phyloP scores from a whole-genome alignment of 2,888 invertebrate genomes.

The Endotricha flammealis region DNA sequence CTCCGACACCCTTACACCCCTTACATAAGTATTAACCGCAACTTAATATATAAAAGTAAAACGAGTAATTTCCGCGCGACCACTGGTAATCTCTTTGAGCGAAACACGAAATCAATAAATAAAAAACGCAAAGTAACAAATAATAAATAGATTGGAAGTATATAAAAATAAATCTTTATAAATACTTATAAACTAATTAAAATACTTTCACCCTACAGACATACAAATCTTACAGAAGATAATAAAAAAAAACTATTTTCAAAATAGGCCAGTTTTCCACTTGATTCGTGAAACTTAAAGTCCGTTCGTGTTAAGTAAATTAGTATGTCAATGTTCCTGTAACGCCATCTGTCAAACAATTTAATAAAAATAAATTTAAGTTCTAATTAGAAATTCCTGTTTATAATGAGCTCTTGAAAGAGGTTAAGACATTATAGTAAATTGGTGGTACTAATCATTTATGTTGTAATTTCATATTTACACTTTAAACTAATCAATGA shows the following conservation, averaged over 20 bases:
- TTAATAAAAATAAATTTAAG: too few relatives aligned
- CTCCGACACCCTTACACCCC: too few relatives aligned
- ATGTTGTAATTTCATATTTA: too few relatives aligned
- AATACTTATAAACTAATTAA: conserved; percentile 67
- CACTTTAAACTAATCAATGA: too few relatives aligned
- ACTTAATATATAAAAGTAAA: conserved; percentile 49
- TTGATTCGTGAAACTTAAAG: too few relatives aligned
- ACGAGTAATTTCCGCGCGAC: conserved; percentile 8
- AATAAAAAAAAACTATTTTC: conserved; percentile 30
- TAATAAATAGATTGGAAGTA: conserved; percentile 67
- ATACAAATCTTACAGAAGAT: conserved; percentile 9
- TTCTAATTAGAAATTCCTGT: too few relatives aligned
- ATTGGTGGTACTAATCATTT: too few relatives aligned
- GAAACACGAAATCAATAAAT: conserved; percentile 47
- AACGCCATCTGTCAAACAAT: too few relatives aligned
- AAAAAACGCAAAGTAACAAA: conserved; percentile 56
- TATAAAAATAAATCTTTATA: conserved; percentile 70
- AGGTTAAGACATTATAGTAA: too few relatives aligned
- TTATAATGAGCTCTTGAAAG: too few relatives aligned
- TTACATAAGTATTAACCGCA: conserved; percentile 73
- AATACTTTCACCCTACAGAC: conserved; percentile 15
- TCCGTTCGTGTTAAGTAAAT: too few relatives aligned
- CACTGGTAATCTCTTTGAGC: conserved; percentile 49
- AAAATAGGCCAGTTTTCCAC: conserved; percentile 17
- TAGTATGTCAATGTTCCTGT: too few relatives aligned